These are phyloP conservation scores for Rhabdomys pumilio DNA, from an alignment of 2,797 vertebrate species.

Conservation along the genomic window DNA sequence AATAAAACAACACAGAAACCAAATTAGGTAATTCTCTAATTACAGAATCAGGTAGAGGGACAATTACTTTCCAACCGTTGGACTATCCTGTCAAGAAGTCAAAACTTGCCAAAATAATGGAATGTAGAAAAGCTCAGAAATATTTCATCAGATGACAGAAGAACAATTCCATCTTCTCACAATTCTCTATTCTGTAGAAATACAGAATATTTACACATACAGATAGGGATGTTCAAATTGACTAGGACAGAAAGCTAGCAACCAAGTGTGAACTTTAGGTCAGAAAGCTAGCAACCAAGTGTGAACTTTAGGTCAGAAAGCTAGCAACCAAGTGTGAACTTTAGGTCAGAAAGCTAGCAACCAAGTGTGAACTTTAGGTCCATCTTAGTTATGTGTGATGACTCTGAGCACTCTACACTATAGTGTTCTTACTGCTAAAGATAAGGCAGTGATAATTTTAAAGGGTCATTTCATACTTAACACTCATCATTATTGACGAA, in stretches of 20 bases:
- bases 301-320: not conserved
- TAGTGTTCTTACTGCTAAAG: not conserved
- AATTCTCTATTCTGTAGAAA: not conserved
- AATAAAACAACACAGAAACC: not conserved
- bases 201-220: not conserved
- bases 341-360: not conserved
- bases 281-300: not conserved
- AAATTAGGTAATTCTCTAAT: not conserved
- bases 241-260: not conserved
- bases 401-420: not conserved
- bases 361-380: not conserved
- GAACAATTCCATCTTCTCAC: not conserved
- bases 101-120: not conserved
- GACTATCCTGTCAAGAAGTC: not conserved
- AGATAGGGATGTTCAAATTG: not conserved
- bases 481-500: not conserved
- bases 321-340: no score
- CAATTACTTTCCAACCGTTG: not conserved
- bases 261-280: not conserved
- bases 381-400: not conserved
- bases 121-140: not conserved
- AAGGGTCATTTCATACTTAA: not conserved
- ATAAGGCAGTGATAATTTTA: not conserved
- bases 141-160: not conserved
- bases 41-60: not conserved